A percentile compares a stretch with the other conserved stretches of the same genome.
Conservation (phyloP, 2,797 vertebrate genomes). For the Acestrorhynchus altus region DNA sequence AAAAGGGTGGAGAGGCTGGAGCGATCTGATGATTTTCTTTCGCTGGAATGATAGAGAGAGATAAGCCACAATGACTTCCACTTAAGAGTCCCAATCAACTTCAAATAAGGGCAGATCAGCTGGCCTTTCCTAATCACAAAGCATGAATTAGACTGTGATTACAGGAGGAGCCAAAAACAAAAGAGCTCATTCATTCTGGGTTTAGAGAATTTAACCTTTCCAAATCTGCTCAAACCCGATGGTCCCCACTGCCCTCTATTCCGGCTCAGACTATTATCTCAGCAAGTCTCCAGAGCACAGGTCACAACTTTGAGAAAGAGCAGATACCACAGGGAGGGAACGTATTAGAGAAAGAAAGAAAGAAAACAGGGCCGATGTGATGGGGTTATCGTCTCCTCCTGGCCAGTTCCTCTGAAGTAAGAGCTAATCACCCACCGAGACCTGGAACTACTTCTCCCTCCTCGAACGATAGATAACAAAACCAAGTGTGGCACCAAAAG, state of each 20-base stretch:
- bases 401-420: constrained; percentile 18
- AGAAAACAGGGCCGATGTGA: background rate
- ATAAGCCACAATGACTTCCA: constrained; percentile 27
- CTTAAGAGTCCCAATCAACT: constrained; percentile 31
- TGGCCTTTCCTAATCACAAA: constrained; percentile 41
- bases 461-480: constrained; percentile 28
- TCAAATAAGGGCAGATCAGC: constrained; percentile 42
- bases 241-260: constrained; percentile 20
- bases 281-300: constrained; percentile 32
- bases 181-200: constrained; percentile 36
- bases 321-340: constrained; percentile 5
- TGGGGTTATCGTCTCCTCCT: constrained; percentile 31
- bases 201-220: constrained; percentile 26
- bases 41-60: constrained; percentile 7
- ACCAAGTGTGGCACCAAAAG: background rate
- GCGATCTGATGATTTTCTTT: constrained; percentile 7
- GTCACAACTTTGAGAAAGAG: background rate
- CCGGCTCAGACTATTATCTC: constrained; percentile 40
- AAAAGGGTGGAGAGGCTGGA: background rate
- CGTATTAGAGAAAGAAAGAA: background rate
- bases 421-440: constrained; percentile 5
- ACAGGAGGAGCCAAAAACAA: constrained; percentile 40
- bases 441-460: background rate
- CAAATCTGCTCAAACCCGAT: constrained; percentile 22
- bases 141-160: constrained; percentile 35